Percentiles rank a stretch among this genome's conserved stretches.
These are phyloP conservation scores for Stenodema calcarata DNA, from an alignment of 2,888 invertebrate genomes.

Conservation along the genomic window DNA sequence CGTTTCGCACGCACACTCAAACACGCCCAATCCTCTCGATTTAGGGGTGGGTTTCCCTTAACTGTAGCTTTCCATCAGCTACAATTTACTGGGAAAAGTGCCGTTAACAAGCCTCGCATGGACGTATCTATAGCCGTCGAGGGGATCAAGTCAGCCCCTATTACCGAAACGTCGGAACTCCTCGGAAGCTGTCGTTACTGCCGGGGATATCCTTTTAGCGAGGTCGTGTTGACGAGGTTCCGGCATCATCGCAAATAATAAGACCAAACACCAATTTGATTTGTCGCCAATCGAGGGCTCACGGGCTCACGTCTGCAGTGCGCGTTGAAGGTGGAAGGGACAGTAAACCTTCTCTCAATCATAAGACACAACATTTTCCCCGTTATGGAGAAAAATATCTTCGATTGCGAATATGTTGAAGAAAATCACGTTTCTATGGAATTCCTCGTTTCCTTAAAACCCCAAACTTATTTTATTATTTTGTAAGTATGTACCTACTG, in stretches of 20 bases:
- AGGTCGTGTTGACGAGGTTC: background rate
- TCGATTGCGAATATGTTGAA: too few species aligned
- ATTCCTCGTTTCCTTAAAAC: too few species aligned
- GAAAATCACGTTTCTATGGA: too few species aligned
- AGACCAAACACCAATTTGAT: background rate
- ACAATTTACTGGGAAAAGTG: constrained; percentile 9
- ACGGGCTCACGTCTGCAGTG: too few species aligned
- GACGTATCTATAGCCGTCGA: constrained; percentile 16
- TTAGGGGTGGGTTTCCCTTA: background rate
- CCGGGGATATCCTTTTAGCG: background rate
- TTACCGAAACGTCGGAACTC: background rate
- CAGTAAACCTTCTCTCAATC: too few species aligned
- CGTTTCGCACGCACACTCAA: background rate
- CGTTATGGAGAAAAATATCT: too few species aligned
- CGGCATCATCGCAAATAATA: background rate
- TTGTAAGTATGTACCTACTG: too few species aligned
- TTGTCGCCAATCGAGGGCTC: background rate
- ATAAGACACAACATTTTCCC: too few species aligned
- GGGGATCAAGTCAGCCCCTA: background rate
- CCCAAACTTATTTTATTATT: too few species aligned
- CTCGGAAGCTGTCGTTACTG: background rate
- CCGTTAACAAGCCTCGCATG: constrained; percentile 9
- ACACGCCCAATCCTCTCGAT: background rate
- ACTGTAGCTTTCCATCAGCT: background rate
- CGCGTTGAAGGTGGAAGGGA: too few species aligned